A percentile compares a stretch with the other conserved stretches of the same genome.
phyloP scores from a whole-genome alignment of 2,113 vertebrate genomes.

The Colaptes auratus region DNA sequence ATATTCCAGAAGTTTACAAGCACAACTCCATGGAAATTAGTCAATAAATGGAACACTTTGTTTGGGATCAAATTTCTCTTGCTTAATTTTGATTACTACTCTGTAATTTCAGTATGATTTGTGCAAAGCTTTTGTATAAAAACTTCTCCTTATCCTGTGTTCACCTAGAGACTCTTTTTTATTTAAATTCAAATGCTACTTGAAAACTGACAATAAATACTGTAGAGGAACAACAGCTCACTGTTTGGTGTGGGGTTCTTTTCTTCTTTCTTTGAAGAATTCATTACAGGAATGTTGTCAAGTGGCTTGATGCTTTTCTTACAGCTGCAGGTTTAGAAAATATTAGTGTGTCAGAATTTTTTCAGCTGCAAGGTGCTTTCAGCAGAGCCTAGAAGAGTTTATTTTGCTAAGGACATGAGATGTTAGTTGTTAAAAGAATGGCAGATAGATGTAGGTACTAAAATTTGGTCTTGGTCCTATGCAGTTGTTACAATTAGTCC shows the following conservation, averaged over 20 bases:
- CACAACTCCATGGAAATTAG: conserved; percentile 49
- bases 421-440: background rate
- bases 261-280: background rate
- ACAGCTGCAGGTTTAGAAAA: conserved; percentile 14
- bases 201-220: background rate
- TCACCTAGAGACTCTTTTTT: no score
- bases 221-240: background rate
- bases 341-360: background rate
- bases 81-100: conserved; percentile 25
- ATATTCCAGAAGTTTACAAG: conserved; percentile 80
- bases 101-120: conserved; percentile 34
- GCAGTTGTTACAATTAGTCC: background rate
- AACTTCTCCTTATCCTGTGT: background rate
- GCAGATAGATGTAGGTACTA: background rate
- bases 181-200: conserved; percentile 18
- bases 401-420: background rate
- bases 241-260: background rate
- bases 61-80: conserved; percentile 35
- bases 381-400: background rate
- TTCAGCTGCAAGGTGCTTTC: background rate
- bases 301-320: conserved; percentile 1
- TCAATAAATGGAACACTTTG: conserved; percentile 62
- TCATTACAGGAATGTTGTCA: conserved; percentile 21
- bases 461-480: background rate
- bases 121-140: conserved; percentile 6